phyloP scores from a whole-genome alignment of 2,797 vertebrate species.

The Epinephelus malabaricus region DNA sequence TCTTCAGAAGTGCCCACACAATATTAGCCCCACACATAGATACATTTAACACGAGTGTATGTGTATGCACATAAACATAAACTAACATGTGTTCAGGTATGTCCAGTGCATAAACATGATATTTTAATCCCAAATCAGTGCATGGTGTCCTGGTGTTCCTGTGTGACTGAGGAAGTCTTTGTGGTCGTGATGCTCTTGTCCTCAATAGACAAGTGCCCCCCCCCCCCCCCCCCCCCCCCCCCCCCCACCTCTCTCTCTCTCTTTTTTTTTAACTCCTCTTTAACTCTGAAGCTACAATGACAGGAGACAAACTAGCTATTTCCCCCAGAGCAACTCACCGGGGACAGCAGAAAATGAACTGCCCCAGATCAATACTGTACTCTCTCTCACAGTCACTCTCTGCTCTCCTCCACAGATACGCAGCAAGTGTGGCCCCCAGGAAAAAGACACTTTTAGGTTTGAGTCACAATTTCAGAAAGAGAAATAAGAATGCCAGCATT shows the following conservation, averaged over 20 bases:
- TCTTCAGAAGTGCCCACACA: slow-evolving; percentile 61
- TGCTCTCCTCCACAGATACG: slow-evolving; percentile 30
- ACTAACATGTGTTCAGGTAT: neutral
- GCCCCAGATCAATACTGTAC: slow-evolving; percentile 82
- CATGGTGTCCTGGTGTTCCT: neutral
- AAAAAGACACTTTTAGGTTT: neutral
- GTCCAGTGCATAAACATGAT: slow-evolving; percentile 8
- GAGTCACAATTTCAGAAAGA: neutral
- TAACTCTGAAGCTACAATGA: slow-evolving; percentile 80
- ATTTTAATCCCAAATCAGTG: neutral
- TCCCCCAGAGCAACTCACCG: slow-evolving; percentile 82
- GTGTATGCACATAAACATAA: slow-evolving; percentile 10
- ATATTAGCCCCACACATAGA: slow-evolving; percentile 43
- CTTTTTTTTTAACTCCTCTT: slow-evolving; percentile 56
- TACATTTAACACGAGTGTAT: slow-evolving; percentile 8
- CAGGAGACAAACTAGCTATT: slow-evolving; percentile 87
- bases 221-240: too few relatives aligned
- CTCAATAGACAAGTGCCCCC: slow-evolving; percentile 35
- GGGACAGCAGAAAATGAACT: slow-evolving; percentile 87
- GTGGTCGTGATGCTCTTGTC: slow-evolving; percentile 23
- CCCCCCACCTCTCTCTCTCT: neutral
- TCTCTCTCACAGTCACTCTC: slow-evolving; percentile 61
- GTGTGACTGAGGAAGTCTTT: slow-evolving; percentile 7
- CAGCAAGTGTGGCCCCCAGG: slow-evolving; percentile 12
- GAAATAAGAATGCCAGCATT: slow-evolving; percentile 15